These are phyloP conservation scores for Theonella swinhoei DNA, from an alignment of 37 sponge, comb jelly and placozoan species.

Conservation along the genomic window DNA sequence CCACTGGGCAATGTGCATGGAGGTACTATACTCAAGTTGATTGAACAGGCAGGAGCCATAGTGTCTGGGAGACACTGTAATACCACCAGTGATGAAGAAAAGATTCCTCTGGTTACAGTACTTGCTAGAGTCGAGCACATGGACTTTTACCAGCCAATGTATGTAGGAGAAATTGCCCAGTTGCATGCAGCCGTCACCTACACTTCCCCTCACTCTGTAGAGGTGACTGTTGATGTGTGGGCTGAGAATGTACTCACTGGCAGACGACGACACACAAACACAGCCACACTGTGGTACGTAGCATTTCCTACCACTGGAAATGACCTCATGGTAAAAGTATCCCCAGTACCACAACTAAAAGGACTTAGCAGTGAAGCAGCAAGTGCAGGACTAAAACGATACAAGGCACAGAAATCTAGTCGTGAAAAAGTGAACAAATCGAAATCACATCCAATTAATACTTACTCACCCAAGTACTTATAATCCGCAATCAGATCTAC, in stretches of 20 bases:
- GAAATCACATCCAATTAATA: too few species aligned
- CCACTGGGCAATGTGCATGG: slow-evolving; percentile 88
- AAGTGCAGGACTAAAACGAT: slow-evolving; percentile 51
- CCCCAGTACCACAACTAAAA: slow-evolving; percentile 55
- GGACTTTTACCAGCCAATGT: slow-evolving; percentile 87
- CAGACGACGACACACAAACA: slow-evolving; percentile 64
- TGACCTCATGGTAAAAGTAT: neutral
- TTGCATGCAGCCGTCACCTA: slow-evolving; percentile 79
- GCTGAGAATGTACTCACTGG: slow-evolving; percentile 77
- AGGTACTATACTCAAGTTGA: slow-evolving; percentile 85
- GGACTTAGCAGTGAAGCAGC: slow-evolving; percentile 50
- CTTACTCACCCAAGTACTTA: neutral
- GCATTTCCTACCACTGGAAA: slow-evolving; percentile 29
- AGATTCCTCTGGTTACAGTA: slow-evolving; percentile 42
- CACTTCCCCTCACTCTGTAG: slow-evolving; percentile 77
- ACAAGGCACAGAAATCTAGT: slow-evolving; percentile 53
- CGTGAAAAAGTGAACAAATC: neutral
- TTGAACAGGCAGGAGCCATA: slow-evolving; percentile 86
- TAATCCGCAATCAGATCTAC: neutral
- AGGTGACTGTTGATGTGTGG: slow-evolving; percentile 84
- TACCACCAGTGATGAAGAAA: neutral
- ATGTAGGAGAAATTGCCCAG: slow-evolving; percentile 81
- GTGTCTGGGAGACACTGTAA: slow-evolving; percentile 77
- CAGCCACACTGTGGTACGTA: slow-evolving; percentile 87
- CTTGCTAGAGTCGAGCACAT: slow-evolving; percentile 83